phyloP scores from a whole-genome alignment of 2,797 vertebrate species.

The Merluccius polli region DNA sequence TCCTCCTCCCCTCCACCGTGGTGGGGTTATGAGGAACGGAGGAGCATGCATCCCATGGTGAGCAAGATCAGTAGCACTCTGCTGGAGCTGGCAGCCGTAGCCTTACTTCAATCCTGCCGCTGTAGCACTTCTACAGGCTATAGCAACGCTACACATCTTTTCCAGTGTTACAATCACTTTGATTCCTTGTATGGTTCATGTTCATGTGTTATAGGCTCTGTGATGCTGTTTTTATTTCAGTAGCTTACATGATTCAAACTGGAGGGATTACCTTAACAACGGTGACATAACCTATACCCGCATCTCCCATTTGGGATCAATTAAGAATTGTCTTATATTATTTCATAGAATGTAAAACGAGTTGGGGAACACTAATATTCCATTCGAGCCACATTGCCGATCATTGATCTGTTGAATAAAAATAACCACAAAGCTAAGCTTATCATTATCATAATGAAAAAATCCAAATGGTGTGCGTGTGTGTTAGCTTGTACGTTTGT shows the following conservation, averaged over 20 bases:
- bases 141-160: neutral
- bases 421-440: neutral
- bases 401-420: neutral
- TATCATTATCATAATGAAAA: neutral
- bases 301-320: neutral
- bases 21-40: neutral
- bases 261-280: neutral
- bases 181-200: neutral
- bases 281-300: neutral
- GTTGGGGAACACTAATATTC: neutral
- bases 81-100: slow-evolving; percentile 48
- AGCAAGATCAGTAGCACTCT: slow-evolving; percentile 40
- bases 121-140: neutral
- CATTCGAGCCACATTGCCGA: neutral
- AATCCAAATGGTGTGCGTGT: neutral
- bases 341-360: neutral
- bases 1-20: neutral
- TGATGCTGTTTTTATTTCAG: no score
- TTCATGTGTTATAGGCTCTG: no score
- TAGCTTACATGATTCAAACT: neutral
- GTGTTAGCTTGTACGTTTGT: neutral
- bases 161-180: neutral
- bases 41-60: neutral
- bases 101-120: slow-evolving; percentile 44
- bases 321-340: neutral